Evolutionary conservation across 1,140 invertebrate species (phyloP).

Genomic region (Halictus rubicundus): DNA sequence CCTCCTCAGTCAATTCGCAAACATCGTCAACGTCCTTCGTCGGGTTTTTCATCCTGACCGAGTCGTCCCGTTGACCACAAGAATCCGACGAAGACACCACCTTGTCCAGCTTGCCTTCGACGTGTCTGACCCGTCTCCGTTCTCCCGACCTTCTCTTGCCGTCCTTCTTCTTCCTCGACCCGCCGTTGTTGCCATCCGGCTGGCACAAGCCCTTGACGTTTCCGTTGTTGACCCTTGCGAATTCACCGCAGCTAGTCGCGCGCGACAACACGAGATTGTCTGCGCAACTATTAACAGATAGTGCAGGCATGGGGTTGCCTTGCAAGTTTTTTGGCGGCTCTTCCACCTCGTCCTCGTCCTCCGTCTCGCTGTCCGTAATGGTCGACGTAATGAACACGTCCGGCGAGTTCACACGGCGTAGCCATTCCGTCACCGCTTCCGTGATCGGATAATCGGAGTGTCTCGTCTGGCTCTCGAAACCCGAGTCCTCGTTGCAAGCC

Average conservation of each 20-base stretch:
- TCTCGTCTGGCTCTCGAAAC: conserved; percentile 70
- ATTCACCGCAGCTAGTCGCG: conserved; percentile 71
- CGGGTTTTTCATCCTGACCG: conserved; percentile 21
- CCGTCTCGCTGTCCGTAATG: conserved; percentile 59
- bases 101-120: conserved; percentile 31
- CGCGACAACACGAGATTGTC: conserved; percentile 68
- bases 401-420: conserved; percentile 71
- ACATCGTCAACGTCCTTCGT: conserved; percentile 55
- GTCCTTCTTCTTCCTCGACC: conserved; percentile 35
- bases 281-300: conserved; percentile 79
- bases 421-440: conserved; percentile 78
- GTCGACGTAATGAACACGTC: conserved; percentile 66
- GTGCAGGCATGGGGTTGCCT: conserved; percentile 82
- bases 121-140: conserved; percentile 35
- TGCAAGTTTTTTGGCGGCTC: conserved; percentile 81
- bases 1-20: conserved; percentile 76
- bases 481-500: conserved; percentile 71
- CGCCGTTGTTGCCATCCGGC: conserved; percentile 13
- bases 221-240: conserved; percentile 69
- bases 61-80: conserved; percentile 20
- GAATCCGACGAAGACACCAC: conserved; percentile 50
- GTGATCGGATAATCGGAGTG: conserved; percentile 72
- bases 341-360: conserved; percentile 60
- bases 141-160: conserved; percentile 41
- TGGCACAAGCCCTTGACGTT: conserved; percentile 31